phyloP scores from a whole-genome alignment of 1,140 invertebrate species.

The Hyles vespertilio region DNA sequence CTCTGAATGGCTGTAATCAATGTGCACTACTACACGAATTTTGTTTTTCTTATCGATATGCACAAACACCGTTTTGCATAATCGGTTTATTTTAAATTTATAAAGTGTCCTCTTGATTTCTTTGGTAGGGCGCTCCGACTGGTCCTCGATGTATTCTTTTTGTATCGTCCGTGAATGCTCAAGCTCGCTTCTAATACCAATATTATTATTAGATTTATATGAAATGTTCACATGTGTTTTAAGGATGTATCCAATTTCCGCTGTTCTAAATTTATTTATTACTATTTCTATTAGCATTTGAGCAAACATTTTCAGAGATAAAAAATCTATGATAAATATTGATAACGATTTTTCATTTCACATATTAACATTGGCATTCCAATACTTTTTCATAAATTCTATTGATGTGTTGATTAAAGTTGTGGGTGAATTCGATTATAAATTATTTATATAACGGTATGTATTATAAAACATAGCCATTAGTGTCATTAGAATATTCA shows the following conservation, averaged over 20 bases:
- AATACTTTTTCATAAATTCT: no score
- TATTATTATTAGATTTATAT: constrained; percentile 7
- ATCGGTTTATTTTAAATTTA: constrained; percentile 61
- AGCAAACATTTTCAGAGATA: no score
- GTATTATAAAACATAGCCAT: no score
- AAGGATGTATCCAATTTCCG: background rate
- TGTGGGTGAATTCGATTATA: no score
- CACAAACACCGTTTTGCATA: constrained; percentile 52
- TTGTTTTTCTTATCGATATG: constrained; percentile 42
- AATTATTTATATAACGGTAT: no score
- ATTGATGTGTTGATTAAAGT: no score
- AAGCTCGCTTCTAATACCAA: constrained; percentile 15
- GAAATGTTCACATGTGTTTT: background rate
- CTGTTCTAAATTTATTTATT: no score
- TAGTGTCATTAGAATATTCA: no score
- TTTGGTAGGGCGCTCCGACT: constrained; percentile 30
- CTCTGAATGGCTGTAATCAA: background rate
- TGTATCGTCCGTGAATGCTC: constrained; percentile 20
- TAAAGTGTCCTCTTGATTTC: constrained; percentile 39
- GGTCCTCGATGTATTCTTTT: constrained; percentile 35
- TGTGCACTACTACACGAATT: background rate
- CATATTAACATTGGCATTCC: no score
- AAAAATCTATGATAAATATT: no score
- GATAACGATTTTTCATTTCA: no score
- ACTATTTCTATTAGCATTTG: no score